Conservation (phyloP, 2,797 vertebrate species). For the Mycteria americana region DNA sequence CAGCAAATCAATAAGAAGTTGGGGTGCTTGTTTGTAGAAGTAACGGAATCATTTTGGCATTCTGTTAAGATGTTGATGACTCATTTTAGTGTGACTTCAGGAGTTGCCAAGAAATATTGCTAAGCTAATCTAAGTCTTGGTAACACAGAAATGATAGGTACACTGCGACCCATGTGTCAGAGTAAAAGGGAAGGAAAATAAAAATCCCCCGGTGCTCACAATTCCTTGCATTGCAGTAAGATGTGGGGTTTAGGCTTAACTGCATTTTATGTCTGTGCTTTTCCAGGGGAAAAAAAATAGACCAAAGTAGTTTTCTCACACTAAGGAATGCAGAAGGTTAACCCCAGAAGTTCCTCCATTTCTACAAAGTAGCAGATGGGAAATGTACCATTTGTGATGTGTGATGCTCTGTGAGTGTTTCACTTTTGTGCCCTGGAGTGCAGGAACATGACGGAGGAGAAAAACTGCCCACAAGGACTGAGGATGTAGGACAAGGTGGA, state of each 20-base stretch:
- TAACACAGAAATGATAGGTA: slow-evolving; percentile 19
- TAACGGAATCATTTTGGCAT: not conserved
- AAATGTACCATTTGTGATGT: not conserved
- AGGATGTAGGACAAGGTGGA: not conserved
- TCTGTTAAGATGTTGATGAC: slow-evolving; percentile 33
- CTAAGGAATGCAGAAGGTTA: not conserved
- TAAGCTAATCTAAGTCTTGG: not conserved
- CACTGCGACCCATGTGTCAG: not conserved
- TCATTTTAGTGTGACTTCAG: slow-evolving; percentile 25
- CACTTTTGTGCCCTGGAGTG: not conserved
- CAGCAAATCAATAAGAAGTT: slow-evolving; percentile 54
- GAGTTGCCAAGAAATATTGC: slow-evolving; percentile 14
- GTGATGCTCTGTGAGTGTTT: not conserved
- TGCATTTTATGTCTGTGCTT: not conserved
- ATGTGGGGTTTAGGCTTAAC: not conserved
- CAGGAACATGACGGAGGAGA: not conserved
- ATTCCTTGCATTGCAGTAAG: not conserved
- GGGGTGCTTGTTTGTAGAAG: slow-evolving; percentile 41
- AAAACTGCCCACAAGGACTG: not conserved
- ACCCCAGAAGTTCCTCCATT: not conserved
- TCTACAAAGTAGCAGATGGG: not conserved
- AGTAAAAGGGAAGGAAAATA: slow-evolving; percentile 3
- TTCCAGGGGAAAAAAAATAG: not conserved
- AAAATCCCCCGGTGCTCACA: not conserved
- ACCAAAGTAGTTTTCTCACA: not conserved